Evolutionary conservation across 2,797 vertebrate genomes (phyloP), one percentile per base, ranked within the genome.

Genomic region (Tarsius wallacei): DNA sequence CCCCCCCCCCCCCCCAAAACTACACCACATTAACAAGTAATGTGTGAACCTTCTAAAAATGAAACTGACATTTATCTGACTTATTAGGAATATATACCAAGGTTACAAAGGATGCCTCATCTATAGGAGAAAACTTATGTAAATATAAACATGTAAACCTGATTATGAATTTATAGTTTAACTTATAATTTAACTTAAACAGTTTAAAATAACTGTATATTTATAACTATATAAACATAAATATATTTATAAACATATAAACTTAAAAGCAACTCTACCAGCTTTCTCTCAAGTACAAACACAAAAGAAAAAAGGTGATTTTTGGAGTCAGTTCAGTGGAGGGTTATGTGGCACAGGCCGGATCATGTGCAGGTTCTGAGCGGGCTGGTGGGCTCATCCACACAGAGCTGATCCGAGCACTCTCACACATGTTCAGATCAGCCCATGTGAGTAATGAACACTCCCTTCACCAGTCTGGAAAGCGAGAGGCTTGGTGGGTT

Each of bases 31-130:
- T 81, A 57, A 66, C 47, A 87, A 24, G 28, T 96, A 91, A 19
- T 84, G 9, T 64, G 22, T 33, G 9, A 51, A 71, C 19, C 66
- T 63, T 90, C 88, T 95, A 87, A 87, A 96, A 85, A 86, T 77
- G 66, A 96, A 94, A 92, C 17, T 55, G 59, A 66, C 64, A 81
- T 87, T 93, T 59, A 33, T 36, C 21, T 78, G 11, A 22, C 47
- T 93, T 89, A 64, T 59, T 76, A 82, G 8, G 22, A 92, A 81
- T 77, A 61, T 31, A 74, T 80, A 91, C 2, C 74, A 78, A 28
- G 24, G n/a, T 86, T 86, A 78, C 33, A 63, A 95, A 95, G 42
- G 42, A 63, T 96, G 42, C 8, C 47, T 91, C 88, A 47, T 95
- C 68, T 83, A 51, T 76, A 59, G 47, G 12, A 11, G 5, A 42